A percentile compares a stretch with the other conserved stretches of the same genome.
phyloP scores from a whole-genome alignment of 2,113 vertebrate species.

The Chiloscyllium plagiosum region DNA sequence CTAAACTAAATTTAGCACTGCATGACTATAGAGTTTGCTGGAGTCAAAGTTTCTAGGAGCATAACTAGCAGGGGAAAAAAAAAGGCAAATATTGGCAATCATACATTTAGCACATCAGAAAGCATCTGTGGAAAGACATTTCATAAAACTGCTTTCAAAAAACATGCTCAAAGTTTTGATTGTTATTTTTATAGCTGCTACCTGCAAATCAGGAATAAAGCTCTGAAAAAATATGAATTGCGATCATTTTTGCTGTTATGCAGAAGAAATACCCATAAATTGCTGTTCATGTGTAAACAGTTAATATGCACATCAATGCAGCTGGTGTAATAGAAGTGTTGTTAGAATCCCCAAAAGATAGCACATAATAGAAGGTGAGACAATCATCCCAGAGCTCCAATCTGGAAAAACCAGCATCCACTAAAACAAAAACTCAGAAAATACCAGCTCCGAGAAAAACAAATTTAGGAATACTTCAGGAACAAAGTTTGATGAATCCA shows the following conservation, averaged over 20 bases:
- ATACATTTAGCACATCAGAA: neutral
- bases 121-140: neutral
- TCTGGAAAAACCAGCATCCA: neutral
- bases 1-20: neutral
- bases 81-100: neutral
- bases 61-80: neutral
- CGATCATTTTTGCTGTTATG: neutral
- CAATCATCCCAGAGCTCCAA: neutral
- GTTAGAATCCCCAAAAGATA: neutral
- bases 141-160: neutral
- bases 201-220: neutral
- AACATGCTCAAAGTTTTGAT: neutral
- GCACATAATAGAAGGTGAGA: neutral
- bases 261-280: neutral
- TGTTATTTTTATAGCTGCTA: neutral
- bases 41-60: neutral
- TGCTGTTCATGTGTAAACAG: neutral
- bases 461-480: neutral
- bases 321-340: neutral
- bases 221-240: neutral
- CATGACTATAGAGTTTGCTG: neutral
- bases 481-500: neutral
- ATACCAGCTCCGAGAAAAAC: neutral
- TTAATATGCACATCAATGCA: neutral
- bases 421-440: neutral